Evolutionary conservation across 2,797 vertebrate genomes (phyloP).

Genomic region (Chiloscyllium punctatum): DNA sequence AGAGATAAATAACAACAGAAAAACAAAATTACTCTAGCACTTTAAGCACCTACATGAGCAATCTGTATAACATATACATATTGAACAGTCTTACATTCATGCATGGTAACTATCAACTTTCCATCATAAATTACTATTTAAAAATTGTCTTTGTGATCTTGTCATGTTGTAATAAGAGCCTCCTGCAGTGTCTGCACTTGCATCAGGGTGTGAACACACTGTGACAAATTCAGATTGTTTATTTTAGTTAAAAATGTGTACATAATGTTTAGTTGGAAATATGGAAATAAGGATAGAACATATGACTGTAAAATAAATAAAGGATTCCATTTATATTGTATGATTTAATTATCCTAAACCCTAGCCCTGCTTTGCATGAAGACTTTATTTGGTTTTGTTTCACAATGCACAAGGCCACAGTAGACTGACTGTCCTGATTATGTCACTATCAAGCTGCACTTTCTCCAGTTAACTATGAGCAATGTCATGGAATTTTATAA

Average conservation of each 20-base stretch:
- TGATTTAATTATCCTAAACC: not conserved
- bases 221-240: not conserved
- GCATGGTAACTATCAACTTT: not conserved
- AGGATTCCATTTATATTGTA: not conserved
- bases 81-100: not conserved
- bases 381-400: not conserved
- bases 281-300: not conserved
- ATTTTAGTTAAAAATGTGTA: not conserved
- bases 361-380: not conserved
- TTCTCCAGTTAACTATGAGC: not conserved
- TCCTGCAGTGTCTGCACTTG: not conserved
- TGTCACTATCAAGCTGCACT: not conserved
- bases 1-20: not conserved
- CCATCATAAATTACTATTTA: not conserved
- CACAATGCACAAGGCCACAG: not conserved
- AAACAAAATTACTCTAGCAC: not conserved
- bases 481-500: not conserved
- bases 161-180: not conserved
- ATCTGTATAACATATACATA: not conserved
- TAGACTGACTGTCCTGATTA: not conserved
- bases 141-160: not conserved
- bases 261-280: not conserved
- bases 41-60: not conserved
- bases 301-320: not conserved
- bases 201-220: not conserved